Evolutionary conservation across 2,888 invertebrate species (phyloP).

Genomic region (Meandrusa payeni): DNA sequence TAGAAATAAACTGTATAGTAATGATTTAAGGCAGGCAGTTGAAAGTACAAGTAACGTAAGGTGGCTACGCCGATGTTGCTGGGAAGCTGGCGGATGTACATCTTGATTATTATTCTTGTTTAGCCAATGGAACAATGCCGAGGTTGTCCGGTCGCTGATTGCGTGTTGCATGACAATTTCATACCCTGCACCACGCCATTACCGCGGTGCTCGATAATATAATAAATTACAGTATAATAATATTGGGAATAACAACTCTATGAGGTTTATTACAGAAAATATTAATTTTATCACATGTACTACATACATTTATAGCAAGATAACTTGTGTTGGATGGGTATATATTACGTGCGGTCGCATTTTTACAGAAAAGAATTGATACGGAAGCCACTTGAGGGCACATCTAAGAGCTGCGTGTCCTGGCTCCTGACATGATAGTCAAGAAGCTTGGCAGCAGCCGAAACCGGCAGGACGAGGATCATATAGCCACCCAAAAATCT

Average conservation of each 20-base stretch:
- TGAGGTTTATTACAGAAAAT: constrained; percentile 28
- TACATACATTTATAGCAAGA: too few species aligned
- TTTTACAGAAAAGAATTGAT: too few species aligned
- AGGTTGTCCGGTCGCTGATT: constrained; percentile 43
- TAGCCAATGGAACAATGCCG: constrained; percentile 49
- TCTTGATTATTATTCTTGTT: constrained; percentile 48
- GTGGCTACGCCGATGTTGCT: constrained; percentile 19
- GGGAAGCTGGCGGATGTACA: constrained; percentile 39
- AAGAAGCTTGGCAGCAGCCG: too few species aligned
- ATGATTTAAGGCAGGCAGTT: constrained; percentile 13
- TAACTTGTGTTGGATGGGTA: too few species aligned
- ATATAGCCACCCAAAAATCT: too few species aligned
- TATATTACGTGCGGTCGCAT: too few species aligned
- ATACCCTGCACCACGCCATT: constrained; percentile 28
- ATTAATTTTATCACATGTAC: constrained; percentile 35
- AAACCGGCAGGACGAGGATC: too few species aligned
- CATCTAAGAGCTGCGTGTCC: too few species aligned
- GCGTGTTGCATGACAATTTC: constrained; percentile 47
- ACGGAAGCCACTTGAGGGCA: too few species aligned
- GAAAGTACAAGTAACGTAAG: constrained; percentile 16
- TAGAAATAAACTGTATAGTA: too few species aligned
- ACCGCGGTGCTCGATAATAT: constrained; percentile 30
- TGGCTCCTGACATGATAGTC: too few species aligned
- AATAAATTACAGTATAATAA: constrained; percentile 27
- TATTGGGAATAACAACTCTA: constrained; percentile 27